phyloP scores from a whole-genome alignment of 2,113 vertebrate species.

The Sturnira hondurensis region DNA sequence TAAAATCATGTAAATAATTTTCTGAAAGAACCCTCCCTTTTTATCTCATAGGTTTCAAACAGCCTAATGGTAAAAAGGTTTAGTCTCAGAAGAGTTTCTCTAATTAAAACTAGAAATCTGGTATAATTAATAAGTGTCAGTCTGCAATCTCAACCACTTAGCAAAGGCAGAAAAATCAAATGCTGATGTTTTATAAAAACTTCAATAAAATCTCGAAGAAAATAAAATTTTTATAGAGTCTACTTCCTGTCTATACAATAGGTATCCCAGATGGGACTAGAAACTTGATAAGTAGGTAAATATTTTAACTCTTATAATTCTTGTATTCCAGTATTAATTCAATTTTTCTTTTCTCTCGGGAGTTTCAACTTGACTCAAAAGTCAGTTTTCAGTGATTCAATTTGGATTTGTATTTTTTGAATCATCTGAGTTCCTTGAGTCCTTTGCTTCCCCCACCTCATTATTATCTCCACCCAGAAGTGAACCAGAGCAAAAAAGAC shows the following conservation, averaged over 20 bases:
- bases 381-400: slow-evolving; percentile 3
- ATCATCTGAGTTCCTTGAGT: neutral
- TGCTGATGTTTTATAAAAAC: slow-evolving; percentile 30
- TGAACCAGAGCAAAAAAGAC: neutral
- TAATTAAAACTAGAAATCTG: slow-evolving; percentile 84
- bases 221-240: slow-evolving; percentile 5
- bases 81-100: slow-evolving; percentile 79
- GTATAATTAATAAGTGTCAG: slow-evolving; percentile 79
- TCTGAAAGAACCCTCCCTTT: slow-evolving; percentile 80
- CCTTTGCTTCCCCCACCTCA: neutral
- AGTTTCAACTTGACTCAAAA: slow-evolving; percentile 21
- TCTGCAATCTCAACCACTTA: slow-evolving; percentile 72
- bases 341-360: slow-evolving; percentile 22
- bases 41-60: slow-evolving; percentile 83
- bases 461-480: slow-evolving; percentile 15
- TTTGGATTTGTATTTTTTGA: slow-evolving; percentile 8
- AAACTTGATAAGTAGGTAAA: neutral
- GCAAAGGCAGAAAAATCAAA: slow-evolving; percentile 63
- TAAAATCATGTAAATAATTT: slow-evolving; percentile 87
- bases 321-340: neutral
- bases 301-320: slow-evolving; percentile 29
- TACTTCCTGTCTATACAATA: slow-evolving; percentile 46
- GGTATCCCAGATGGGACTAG: neutral
- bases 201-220: slow-evolving; percentile 4
- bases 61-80: slow-evolving; percentile 79